A percentile compares a stretch with the other conserved stretches of the same genome.
phyloP scores from a whole-genome alignment of 2,888 invertebrate genomes.

The Xylocampa areola region DNA sequence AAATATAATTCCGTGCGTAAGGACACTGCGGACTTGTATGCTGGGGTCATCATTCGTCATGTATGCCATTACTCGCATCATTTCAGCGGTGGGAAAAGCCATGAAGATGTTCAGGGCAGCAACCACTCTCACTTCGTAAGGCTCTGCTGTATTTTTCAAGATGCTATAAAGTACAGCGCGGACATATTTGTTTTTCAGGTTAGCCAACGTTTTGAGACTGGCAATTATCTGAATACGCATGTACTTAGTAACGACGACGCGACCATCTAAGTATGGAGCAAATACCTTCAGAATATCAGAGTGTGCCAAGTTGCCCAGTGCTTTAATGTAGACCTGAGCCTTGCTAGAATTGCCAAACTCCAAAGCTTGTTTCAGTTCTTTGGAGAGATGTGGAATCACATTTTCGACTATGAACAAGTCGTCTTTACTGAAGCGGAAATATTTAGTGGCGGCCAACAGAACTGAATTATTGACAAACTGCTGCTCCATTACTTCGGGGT shows the following conservation, averaged over 20 bases:
- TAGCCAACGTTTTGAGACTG: slow-evolving; percentile 86
- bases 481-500: slow-evolving; percentile 86
- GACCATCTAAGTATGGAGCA: slow-evolving; percentile 92
- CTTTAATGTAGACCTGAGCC: slow-evolving; percentile 90
- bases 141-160: slow-evolving; percentile 91
- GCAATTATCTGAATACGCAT: slow-evolving; percentile 91
- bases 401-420: slow-evolving; percentile 86
- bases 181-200: slow-evolving; percentile 84
- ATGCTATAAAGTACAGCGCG: slow-evolving; percentile 91
- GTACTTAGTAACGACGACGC: slow-evolving; percentile 87
- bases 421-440: slow-evolving; percentile 90
- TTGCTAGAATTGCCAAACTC: slow-evolving; percentile 86
- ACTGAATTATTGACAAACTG: slow-evolving; percentile 87
- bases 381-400: slow-evolving; percentile 90
- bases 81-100: slow-evolving; percentile 89
- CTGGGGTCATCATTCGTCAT: slow-evolving; percentile 91
- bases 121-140: slow-evolving; percentile 91
- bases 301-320: slow-evolving; percentile 91
- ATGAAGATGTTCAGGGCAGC: slow-evolving; percentile 91
- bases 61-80: slow-evolving; percentile 92
- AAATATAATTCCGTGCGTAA: slow-evolving; percentile 90
- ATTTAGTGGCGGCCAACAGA: slow-evolving; percentile 89
- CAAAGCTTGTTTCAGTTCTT: slow-evolving; percentile 89
- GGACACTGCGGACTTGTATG: slow-evolving; percentile 91
- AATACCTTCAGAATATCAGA: slow-evolving; percentile 90